These are phyloP conservation scores for Neuroterus valhalla DNA, from an alignment of 1,140 invertebrate genomes.

Conservation along the genomic window DNA sequence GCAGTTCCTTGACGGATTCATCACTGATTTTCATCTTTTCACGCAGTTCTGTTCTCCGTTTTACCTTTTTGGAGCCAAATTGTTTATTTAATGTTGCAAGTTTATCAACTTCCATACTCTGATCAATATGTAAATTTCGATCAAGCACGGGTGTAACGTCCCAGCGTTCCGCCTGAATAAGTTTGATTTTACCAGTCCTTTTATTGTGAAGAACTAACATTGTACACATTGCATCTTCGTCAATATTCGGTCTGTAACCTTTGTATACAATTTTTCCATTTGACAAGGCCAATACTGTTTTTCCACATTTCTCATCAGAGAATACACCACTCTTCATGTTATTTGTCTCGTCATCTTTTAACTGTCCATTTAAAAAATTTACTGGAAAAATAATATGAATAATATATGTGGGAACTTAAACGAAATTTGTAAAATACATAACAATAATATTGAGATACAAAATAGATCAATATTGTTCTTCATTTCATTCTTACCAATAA, in stretches of 20 bases:
- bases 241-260: conserved; percentile 61
- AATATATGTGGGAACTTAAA: not conserved
- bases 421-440: too few relatives aligned
- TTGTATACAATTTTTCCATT: conserved; percentile 67
- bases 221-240: conserved; percentile 58
- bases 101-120: conserved; percentile 43
- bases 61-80: conserved; percentile 76
- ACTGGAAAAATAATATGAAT: conserved; percentile 58
- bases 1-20: conserved; percentile 69
- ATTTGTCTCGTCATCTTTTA: conserved; percentile 60
- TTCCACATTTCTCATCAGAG: conserved; percentile 54
- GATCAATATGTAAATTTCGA: conserved; percentile 43
- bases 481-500: not conserved
- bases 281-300: conserved; percentile 63
- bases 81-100: conserved; percentile 69
- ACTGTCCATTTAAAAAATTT: conserved; percentile 68
- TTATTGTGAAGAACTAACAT: conserved; percentile 70
- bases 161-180: conserved; percentile 66
- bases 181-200: conserved; percentile 62
- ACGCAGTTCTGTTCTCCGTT: conserved; percentile 71
- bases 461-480: not conserved
- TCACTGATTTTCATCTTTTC: conserved; percentile 74
- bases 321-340: conserved; percentile 67
- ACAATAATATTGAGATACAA: too few relatives aligned
- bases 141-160: conserved; percentile 65